Percentiles rank a stretch among this genome's conserved stretches.
phyloP scores from a whole-genome alignment of 2,888 invertebrate genomes.

The Holacanthella duospinosa region DNA sequence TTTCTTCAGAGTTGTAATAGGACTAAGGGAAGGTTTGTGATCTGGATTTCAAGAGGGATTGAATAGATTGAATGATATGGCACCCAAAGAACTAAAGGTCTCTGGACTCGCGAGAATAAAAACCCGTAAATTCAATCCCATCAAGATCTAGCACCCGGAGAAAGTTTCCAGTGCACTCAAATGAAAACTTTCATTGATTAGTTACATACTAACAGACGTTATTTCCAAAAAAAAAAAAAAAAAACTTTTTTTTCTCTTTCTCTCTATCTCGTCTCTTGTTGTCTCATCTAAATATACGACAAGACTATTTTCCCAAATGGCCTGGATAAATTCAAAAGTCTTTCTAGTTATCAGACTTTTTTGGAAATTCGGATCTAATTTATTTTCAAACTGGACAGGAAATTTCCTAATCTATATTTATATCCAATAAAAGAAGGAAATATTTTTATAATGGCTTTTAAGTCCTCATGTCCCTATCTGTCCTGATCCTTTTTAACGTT shows the following conservation, averaged over 20 bases:
- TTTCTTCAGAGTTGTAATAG: conserved; percentile 7
- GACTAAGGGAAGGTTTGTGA: too few relatives aligned
- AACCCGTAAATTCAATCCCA: neutral
- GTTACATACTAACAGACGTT: too few relatives aligned
- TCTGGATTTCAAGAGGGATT: too few relatives aligned
- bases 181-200: too few relatives aligned
- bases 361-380: neutral
- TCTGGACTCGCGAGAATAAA: neutral
- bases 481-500: neutral
- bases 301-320: too few relatives aligned
- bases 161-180: neutral
- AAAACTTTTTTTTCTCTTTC: neutral
- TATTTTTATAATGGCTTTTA: too few relatives aligned
- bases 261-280: neutral
- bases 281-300: too few relatives aligned
- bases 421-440: neutral
- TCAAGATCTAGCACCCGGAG: neutral
- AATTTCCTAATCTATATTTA: neutral
- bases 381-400: neutral
- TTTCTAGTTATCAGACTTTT: neutral
- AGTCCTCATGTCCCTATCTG: too few relatives aligned
- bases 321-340: too few relatives aligned
- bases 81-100: neutral
- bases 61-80: neutral
- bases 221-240: too few relatives aligned